Base-by-base conservation (phyloP, 2,888 invertebrate genomes). In the Polydrusus pterygomalis region DNA sequence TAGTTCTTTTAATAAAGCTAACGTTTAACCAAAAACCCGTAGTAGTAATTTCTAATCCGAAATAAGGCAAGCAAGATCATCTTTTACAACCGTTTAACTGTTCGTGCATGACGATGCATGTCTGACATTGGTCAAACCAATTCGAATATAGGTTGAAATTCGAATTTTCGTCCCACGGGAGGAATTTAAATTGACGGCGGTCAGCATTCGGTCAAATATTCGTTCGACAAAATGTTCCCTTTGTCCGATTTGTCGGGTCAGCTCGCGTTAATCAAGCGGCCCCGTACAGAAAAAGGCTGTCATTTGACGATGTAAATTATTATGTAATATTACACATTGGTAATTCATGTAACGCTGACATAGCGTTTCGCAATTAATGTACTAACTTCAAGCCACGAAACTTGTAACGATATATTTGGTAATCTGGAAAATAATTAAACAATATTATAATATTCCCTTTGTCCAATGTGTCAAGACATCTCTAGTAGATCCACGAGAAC, bases 161-260 rank as follows among this genome's bases (percentile, higher is more conserved):
- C 80, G 82, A 82, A 81, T 83, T 84, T 82, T 79, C 81, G 81
- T 82, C 82, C 78, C 81, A 77, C 78, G 80, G 80, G 81, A 82
- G 81, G 83, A 85, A 85, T 85, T 85, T 83, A 85, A 85, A 85
- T 85, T 85, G 85, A 80, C 79, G 78, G 82, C 81, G 85, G 84
- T 84, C 83, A 84, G 84, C 84, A 80, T 80, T 85, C 80, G 81
- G 82, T 74, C 70, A 75, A 80, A 72, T 75, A 69, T 71, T 62
- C 65, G 75, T 70, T 70, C 74, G 58, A 45, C 51, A 40, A 43
- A 72, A 76, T 72, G 67, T 76, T 56, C 63, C 62, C 63, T 67
- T 72, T 76, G 76, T 72, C 65, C 56, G 56, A 69, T 34, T 69
- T 72, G 76, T 40, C 38, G 63, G 38, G 49, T 51, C 51, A 60